Evolutionary conservation across 1,140 invertebrate species (phyloP).

Genomic region (Philaenus spumarius): DNA sequence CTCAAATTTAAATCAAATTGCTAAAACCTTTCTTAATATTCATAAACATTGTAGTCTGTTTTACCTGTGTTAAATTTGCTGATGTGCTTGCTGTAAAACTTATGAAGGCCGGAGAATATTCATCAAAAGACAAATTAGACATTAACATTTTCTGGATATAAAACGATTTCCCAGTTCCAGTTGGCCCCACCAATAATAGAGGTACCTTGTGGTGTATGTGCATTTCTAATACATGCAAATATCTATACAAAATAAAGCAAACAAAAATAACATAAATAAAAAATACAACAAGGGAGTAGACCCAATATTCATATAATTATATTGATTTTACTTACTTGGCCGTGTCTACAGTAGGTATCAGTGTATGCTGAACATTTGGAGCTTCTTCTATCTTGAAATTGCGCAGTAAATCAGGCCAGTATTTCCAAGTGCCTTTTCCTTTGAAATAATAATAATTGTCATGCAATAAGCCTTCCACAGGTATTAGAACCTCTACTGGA

Average conservation of each 20-base stretch:
- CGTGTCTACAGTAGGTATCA: slow-evolving; percentile 81
- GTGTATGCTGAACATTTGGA: slow-evolving; percentile 62
- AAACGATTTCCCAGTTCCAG: slow-evolving; percentile 88
- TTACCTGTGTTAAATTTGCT: slow-evolving; percentile 60
- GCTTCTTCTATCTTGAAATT: slow-evolving; percentile 50
- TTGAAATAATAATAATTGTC: slow-evolving; percentile 73
- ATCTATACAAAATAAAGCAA: no score
- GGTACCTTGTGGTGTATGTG: slow-evolving; percentile 61
- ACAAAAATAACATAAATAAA: no score
- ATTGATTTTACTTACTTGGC: slow-evolving; percentile 54
- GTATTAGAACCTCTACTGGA: slow-evolving; percentile 64
- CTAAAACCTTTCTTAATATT: no score
- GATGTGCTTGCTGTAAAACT: slow-evolving; percentile 86
- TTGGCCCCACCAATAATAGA: slow-evolving; percentile 77
- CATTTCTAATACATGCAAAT: slow-evolving; percentile 52
- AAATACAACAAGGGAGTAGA: no score
- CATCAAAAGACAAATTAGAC: slow-evolving; percentile 63
- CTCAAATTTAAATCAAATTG: no score
- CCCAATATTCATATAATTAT: no score
- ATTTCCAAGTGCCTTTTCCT: slow-evolving; percentile 71
- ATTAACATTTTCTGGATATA: slow-evolving; percentile 83
- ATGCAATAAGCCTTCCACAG: slow-evolving; percentile 63
- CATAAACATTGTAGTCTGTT: no score
- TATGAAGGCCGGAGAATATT: slow-evolving; percentile 71
- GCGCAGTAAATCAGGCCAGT: slow-evolving; percentile 59